These are phyloP conservation scores for Nanorana parkeri DNA, from an alignment of 2,113 vertebrate species.

Conservation along the genomic window DNA sequence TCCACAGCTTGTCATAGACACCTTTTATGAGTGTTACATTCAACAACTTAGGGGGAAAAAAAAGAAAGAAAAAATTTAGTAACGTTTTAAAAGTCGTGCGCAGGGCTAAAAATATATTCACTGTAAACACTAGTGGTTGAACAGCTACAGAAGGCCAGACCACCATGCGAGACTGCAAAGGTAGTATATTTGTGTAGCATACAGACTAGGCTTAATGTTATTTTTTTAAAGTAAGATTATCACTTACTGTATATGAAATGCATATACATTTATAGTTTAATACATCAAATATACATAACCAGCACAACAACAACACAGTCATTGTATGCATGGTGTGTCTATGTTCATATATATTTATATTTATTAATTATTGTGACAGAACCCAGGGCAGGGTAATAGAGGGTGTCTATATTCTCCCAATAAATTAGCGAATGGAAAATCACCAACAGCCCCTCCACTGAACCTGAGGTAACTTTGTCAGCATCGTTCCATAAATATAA, in stretches of 20 bases:
- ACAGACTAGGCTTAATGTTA: not conserved
- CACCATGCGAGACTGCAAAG: conserved; percentile 49
- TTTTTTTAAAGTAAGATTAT: conserved; percentile 7
- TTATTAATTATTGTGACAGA: too few relatives aligned
- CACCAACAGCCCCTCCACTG: too few relatives aligned
- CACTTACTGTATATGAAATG: conserved; percentile 19
- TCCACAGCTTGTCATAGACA: conserved; percentile 47
- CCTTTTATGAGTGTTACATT: conserved; percentile 52
- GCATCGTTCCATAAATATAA: too few relatives aligned
- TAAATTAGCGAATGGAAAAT: too few relatives aligned
- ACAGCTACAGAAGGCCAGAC: conserved; percentile 37
- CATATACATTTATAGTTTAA: conserved; percentile 23
- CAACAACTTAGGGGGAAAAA: conserved; percentile 8
- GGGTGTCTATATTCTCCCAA: too few relatives aligned
- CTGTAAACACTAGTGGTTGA: conserved; percentile 57
- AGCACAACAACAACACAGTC: not conserved
- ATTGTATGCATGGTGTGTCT: not conserved
- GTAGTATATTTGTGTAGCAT: conserved; percentile 42
- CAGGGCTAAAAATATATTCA: conserved; percentile 56
- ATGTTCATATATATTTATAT: not conserved
- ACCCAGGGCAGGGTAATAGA: too few relatives aligned
- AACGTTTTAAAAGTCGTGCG: conserved; percentile 48
- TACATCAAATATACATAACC: not conserved
- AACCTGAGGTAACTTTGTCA: too few relatives aligned
- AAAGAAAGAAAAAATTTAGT: conserved; percentile 33